Base-by-base conservation (phyloP, 2,113 vertebrate species). In the Alectura lathami region DNA sequence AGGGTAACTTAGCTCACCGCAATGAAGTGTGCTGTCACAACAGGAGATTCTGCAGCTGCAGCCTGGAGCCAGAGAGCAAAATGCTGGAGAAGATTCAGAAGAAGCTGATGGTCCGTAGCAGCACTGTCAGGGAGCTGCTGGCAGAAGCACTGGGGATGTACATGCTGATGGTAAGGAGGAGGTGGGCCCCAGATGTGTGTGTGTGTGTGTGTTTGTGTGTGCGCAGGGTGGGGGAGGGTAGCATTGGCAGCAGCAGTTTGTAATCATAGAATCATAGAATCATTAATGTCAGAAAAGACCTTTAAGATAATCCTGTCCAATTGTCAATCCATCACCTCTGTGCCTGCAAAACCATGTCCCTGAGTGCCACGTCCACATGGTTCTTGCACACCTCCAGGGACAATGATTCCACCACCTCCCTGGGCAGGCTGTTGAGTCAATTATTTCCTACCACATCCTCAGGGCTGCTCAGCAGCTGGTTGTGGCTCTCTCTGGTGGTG, bases 131-230 rank as follows among this genome's bases (percentile, higher is more conserved):
- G 17, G 91, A 98, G 80, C 93, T 97, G 89, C 93, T 99, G 43
- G 98, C 98, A 73, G 98, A 99, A 96, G 90, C 91, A 0, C 97
- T 99, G 50, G 97, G 97, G 93, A 98, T 98, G 2, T 99, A 97
- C 90, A 93, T 98, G 63, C 96, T 99, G 96, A 99, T 99, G 98
- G 98, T 99, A 96, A 97, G 97, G 21, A 89, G 32, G 3, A 77
- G 12, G 50, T 1, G 18, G 34, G 29, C 20, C 20, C 32, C 32
- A 74, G 23, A 24, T 3, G 4, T 40, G 27, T 2, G 1, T 72
- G 47, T 75, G n/a, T n/a, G n/a, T n/a, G n/a, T n/a, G 17, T 6
- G 20, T 43, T 9, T 3, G 16, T 16, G 34, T 6, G 9, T 54
- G 57, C 16, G 50, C 5, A 54, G 45, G 40, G 32, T 0, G 5